phyloP scores from a whole-genome alignment of 2,797 vertebrate genomes.

The Cetoscarus ocellatus region DNA sequence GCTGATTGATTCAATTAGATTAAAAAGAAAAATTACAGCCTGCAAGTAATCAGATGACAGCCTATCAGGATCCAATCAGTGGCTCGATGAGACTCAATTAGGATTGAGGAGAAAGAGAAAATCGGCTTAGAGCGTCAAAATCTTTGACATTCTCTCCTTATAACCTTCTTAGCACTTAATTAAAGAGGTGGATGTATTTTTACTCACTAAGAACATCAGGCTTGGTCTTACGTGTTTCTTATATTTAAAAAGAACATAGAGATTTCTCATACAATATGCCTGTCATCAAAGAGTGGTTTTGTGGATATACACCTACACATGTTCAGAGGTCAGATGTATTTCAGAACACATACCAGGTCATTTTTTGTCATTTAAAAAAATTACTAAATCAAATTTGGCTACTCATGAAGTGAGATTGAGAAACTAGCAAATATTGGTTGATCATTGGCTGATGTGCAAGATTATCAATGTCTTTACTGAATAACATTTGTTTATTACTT shows the following conservation, averaged over 20 bases:
- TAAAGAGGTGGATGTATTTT: constrained; percentile 48
- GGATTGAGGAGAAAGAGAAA: constrained; percentile 67
- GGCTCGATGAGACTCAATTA: constrained; percentile 72
- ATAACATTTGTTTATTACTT: no score
- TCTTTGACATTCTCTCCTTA: constrained; percentile 42
- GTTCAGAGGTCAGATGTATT: no score
- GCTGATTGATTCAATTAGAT: constrained; percentile 73
- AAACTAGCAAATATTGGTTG: no score
- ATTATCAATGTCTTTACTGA: no score
- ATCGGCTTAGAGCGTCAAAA: constrained; percentile 63
- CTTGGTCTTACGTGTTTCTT: constrained; percentile 6
- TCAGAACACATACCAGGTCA: no score
- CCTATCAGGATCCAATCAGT: constrained; percentile 76
- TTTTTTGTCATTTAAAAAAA: no score
- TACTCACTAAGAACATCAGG: constrained; percentile 26
- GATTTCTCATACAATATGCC: no score
- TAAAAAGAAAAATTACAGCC: constrained; percentile 61
- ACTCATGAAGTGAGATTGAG: no score
- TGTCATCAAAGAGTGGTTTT: no score
- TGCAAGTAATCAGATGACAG: constrained; percentile 63
- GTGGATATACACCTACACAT: no score
- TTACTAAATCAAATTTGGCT: no score
- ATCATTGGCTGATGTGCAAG: no score
- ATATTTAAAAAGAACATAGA: background rate
- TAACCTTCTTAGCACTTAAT: constrained; percentile 53